Evolutionary conservation across 2,797 vertebrate species (phyloP).

Genomic region (Fistularia commersonii): DNA sequence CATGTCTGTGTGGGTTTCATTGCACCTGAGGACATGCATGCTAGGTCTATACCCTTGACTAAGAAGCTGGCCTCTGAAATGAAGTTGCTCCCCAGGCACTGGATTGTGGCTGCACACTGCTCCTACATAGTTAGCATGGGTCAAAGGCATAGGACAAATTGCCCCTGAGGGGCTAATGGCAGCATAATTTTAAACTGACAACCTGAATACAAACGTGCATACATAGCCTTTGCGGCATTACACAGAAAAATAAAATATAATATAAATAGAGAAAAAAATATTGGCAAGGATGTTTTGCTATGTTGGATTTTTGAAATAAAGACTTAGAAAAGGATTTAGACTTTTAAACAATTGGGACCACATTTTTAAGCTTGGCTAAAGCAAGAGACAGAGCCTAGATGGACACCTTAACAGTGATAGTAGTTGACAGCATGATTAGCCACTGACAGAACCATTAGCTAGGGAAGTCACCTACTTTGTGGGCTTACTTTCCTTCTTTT

Average conservation of each 20-base stretch:
- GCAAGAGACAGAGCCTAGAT: slow-evolving; percentile 53
- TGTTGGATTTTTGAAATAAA: too few relatives aligned
- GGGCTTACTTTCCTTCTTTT: slow-evolving; percentile 31
- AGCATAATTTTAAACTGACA: slow-evolving; percentile 9
- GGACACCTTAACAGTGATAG: slow-evolving; percentile 66
- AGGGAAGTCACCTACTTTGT: slow-evolving; percentile 52
- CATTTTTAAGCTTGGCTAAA: slow-evolving; percentile 16
- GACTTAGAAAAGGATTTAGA: too few relatives aligned
- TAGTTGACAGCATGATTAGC: slow-evolving; percentile 77
- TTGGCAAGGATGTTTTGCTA: too few relatives aligned
- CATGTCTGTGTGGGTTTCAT: slow-evolving; percentile 5
- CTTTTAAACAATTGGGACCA: too few relatives aligned
- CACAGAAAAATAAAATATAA: slow-evolving; percentile 4
- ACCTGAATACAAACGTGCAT: slow-evolving; percentile 10
- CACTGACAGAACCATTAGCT: slow-evolving; percentile 66
- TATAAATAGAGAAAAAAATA: too few relatives aligned
- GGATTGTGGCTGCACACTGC: not conserved
- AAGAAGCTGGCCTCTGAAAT: slow-evolving; percentile 6
- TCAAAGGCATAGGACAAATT: slow-evolving; percentile 25
- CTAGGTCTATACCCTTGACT: slow-evolving; percentile 31
- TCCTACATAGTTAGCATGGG: slow-evolving; percentile 11
- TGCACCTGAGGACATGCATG: slow-evolving; percentile 13
- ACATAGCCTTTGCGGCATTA: too few relatives aligned
- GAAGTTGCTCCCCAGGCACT: slow-evolving; percentile 11
- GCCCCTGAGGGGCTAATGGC: slow-evolving; percentile 9